Evolutionary conservation across 2,113 vertebrate species (phyloP), one percentile per base, ranked within the genome.

Genomic region (Cromileptes altivelis): DNA sequence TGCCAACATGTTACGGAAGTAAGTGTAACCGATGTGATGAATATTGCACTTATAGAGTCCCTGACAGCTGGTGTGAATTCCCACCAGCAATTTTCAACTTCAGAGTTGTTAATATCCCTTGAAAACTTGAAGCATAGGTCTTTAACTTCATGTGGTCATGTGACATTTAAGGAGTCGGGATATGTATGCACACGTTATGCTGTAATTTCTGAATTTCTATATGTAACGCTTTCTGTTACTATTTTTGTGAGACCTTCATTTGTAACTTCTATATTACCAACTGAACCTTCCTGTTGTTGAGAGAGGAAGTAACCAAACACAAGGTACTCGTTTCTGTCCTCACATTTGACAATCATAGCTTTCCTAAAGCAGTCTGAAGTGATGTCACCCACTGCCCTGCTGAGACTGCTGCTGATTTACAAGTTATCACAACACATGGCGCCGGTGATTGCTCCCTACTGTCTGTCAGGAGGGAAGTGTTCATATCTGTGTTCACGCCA

Each of bases 1-100:
- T 95, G 95, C 95, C 94, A 91, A 82, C 45, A 61, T 78, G 81
- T 81, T 80, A 62, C 71, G 84, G 61, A 86, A 75, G 74, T n/a
- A 30, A 19, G 69, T 58, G 76, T 64, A 69, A 69, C 71, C 45
- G 42, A 37, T 80, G 69, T 77, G 33, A 70, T 57, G 1, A 33
- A 45, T 55, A 45, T 40, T 64, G 79, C 83, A 45, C 53, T 19
- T 69, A 12, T 7, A 73, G 67, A 50, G 15, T 86, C 75, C 76
- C 50, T 52, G 72, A 81, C 67, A 78, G 77, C 52, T 88, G 68
- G 76, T 86, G 80, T 84, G 80, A 84, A 78, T 53, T 88, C 45
- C 45, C 76, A 85, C 84, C 85, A 86, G 87, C 88, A 76, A 33
- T 74, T 61, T 78, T 74, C 30, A 73, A 42, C 61, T 52, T 45